Conservation (phyloP, 2,797 vertebrate genomes). For the Sarcophilus harrisii region DNA sequence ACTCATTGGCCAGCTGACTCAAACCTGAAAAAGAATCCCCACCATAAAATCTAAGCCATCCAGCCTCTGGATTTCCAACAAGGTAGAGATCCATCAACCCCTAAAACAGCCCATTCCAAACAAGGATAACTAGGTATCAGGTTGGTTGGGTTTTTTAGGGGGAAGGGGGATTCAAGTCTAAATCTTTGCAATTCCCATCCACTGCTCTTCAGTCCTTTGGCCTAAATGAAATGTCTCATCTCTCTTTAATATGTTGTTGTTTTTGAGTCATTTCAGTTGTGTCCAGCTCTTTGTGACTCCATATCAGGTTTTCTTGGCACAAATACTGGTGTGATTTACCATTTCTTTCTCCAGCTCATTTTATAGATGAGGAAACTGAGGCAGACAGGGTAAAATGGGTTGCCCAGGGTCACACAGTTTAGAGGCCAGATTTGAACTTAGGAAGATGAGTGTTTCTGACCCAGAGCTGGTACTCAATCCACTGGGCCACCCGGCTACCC, state of each 20-base stretch:
- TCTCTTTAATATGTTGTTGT: neutral
- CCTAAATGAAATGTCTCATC: neutral
- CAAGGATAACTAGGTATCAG: neutral
- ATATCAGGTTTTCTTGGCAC: neutral
- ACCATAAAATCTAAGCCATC: neutral
- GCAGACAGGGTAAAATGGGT: neutral
- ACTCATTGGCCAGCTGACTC: neutral
- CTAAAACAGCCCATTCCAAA: neutral
- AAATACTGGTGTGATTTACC: neutral
- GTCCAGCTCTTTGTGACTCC: neutral
- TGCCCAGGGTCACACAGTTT: neutral
- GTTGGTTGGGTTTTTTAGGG: neutral
- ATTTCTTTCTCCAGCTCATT: neutral
- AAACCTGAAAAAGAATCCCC: neutral
- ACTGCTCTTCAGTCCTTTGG: neutral
- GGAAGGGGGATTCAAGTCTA: neutral
- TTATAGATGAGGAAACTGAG: neutral
- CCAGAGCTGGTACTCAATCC: neutral
- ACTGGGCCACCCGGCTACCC: neutral
- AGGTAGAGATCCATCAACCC: neutral
- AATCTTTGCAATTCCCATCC: neutral
- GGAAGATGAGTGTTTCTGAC: too few relatives aligned
- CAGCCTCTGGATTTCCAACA: neutral
- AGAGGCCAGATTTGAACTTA: neutral
- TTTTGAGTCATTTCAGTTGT: neutral